Base-by-base conservation (phyloP, 2,797 vertebrate species). In the Ctenosaura bakeri region DNA sequence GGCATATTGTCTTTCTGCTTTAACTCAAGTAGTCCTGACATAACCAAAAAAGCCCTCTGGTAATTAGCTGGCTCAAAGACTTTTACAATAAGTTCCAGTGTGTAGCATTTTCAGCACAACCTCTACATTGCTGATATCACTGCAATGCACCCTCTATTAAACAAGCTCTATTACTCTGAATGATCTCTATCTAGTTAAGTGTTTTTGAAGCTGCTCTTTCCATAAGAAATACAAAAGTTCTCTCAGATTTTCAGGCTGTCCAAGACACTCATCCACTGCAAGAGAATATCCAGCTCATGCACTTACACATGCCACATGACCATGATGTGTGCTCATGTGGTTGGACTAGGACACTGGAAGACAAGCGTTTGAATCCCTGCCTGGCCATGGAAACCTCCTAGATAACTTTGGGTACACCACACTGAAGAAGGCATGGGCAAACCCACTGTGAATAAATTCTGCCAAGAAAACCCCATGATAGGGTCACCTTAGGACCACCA, bases 1-100 rank as follows among this genome's bases (percentile, higher is more conserved):
- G 97, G 97, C 97, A 98, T 97, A 97, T 95, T 92, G 97, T 96
- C 96, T 97, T 97, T 97, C 97, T 97, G 95, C 96, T 96, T 96
- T 96, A 96, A 97, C 96, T 97, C 92, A 93, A 96, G 95, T 96
- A 97, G 96, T 93, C 97, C 97, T 97, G 96, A 97, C 96, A 97
- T 97, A 97, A 97, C 96, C 97, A 97, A 88, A 89, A 97, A 98
- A 95, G 29, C 35, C 38, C 46, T 26, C 96, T 96, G 94, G 96
- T 97, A 97, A 97, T 97, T 97, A 97, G 97, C 97, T 96, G 95
- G 92, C 96, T 97, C 6, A 2, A 95, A 97, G 96, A 95, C 91
- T 96, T 97, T 96, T 97, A 97, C 96, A 97, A 97, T 96, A 96
- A 95, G 94, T 96, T 92, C 95, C 97, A 93, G 38, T 74, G 91